A percentile compares a stretch with the other conserved stretches of the same genome.
Conservation (phyloP, 2,797 vertebrate genomes). For the Lepus townsendii region DNA sequence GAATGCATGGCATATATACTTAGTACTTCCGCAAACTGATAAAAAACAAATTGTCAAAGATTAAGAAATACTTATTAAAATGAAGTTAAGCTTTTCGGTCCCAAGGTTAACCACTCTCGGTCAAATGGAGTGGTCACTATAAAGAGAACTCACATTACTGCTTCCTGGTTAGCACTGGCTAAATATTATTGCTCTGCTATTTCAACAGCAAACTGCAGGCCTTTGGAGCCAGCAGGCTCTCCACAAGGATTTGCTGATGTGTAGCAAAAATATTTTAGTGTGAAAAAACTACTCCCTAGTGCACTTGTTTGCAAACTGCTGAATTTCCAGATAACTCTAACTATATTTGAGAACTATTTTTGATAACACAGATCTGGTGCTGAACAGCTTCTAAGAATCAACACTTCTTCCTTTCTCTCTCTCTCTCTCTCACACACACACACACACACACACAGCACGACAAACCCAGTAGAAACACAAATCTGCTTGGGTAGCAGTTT, state of each 20-base stretch:
- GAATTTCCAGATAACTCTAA: slow-evolving; percentile 85
- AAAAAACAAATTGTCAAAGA: neutral
- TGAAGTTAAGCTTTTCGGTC: neutral
- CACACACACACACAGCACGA: neutral
- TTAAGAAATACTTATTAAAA: neutral
- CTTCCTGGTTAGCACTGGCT: slow-evolving; percentile 52
- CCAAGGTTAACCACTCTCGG: neutral
- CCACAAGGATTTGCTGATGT: slow-evolving; percentile 84
- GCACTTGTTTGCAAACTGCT: slow-evolving; percentile 87
- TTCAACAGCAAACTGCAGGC: slow-evolving; percentile 75
- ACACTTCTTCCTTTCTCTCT: slow-evolving; percentile 61
- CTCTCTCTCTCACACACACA: no score
- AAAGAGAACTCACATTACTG: neutral
- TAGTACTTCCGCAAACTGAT: neutral
- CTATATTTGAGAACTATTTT: slow-evolving; percentile 78
- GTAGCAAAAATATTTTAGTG: slow-evolving; percentile 86
- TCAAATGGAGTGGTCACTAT: neutral
- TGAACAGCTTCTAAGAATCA: slow-evolving; percentile 75
- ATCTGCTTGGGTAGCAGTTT: slow-evolving; percentile 67
- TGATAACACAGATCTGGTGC: slow-evolving; percentile 74
- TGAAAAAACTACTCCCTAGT: slow-evolving; percentile 84
- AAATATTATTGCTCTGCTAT: slow-evolving; percentile 69
- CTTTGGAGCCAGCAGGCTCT: slow-evolving; percentile 82
- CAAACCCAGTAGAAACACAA: slow-evolving; percentile 74
- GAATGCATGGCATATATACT: neutral